Evolutionary conservation across 2,113 vertebrate genomes (phyloP).

Genomic region (Orycteropus afer): DNA sequence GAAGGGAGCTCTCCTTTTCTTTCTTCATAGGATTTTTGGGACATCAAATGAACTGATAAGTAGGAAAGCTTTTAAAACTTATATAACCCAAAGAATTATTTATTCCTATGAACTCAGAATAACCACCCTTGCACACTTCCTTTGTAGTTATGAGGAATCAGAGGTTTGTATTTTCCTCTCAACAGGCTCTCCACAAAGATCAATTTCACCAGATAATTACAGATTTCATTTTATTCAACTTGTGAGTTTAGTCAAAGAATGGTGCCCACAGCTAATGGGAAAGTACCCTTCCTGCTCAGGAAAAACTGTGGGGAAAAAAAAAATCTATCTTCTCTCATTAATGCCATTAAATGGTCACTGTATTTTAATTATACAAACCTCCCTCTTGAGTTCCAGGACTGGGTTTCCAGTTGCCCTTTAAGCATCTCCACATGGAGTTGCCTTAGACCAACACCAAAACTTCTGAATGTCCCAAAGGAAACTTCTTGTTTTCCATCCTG

Average conservation of each 20-base stretch:
- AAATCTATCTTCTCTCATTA: neutral
- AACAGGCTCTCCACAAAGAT: neutral
- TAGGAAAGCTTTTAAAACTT: constrained; percentile 9
- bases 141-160: neutral
- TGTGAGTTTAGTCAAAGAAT: neutral
- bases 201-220: constrained; percentile 40
- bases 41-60: neutral
- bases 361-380: neutral
- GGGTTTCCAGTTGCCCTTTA: neutral
- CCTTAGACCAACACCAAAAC: neutral
- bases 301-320: neutral
- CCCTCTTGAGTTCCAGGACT: neutral
- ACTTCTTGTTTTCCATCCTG: neutral
- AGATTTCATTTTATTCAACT: neutral
- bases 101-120: constrained; percentile 33
- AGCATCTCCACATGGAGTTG: neutral
- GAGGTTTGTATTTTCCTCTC: neutral
- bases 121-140: neutral
- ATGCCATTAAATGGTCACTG: neutral
- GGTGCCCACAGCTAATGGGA: neutral
- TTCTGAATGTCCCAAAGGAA: neutral
- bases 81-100: neutral
- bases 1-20: neutral
- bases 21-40: neutral
- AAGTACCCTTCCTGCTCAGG: neutral